phyloP scores from a whole-genome alignment of 2,113 vertebrate species.

The Abramis brama region DNA sequence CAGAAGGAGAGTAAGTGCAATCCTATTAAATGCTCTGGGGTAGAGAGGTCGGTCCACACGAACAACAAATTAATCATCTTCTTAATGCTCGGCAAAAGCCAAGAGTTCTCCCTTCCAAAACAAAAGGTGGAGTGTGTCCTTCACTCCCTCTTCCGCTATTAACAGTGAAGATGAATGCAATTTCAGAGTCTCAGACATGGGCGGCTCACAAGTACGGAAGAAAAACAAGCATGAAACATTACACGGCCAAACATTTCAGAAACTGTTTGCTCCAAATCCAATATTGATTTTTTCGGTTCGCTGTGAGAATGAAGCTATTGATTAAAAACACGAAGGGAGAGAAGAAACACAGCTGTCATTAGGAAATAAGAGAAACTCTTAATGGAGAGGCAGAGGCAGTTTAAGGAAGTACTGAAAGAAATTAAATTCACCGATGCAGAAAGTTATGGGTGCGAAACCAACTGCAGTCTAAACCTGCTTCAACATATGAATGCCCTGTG shows the following conservation, averaged over 20 bases:
- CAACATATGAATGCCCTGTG: constrained; percentile 32
- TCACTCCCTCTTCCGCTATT: constrained; percentile 53
- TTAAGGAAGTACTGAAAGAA: constrained; percentile 48
- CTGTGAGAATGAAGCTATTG: constrained; percentile 40
- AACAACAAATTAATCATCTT: constrained; percentile 72
- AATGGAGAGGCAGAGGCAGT: constrained; percentile 41
- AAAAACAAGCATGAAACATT: constrained; percentile 27
- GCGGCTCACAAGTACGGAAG: constrained; percentile 24
- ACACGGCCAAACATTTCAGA: constrained; percentile 56
- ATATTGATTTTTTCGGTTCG: constrained; percentile 61
- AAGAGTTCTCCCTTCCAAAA: constrained; percentile 60
- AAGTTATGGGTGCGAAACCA: constrained; percentile 27
- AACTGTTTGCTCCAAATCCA: constrained; percentile 59
- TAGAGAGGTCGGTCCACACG: constrained; percentile 56
- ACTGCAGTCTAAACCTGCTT: constrained; percentile 12
- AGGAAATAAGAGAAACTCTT: constrained; percentile 55
- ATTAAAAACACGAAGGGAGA: constrained; percentile 43
- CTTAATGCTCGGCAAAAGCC: constrained; percentile 66
- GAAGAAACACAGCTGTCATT: constrained; percentile 62
- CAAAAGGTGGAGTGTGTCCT: constrained; percentile 61
- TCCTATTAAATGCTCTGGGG: constrained; percentile 65
- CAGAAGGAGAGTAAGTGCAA: constrained; percentile 52
- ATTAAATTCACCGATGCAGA: constrained; percentile 18
- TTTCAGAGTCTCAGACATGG: constrained; percentile 57
- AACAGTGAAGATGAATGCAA: constrained; percentile 66